Conservation (phyloP, 2,888 invertebrate genomes). For the Catocala nupta region DNA sequence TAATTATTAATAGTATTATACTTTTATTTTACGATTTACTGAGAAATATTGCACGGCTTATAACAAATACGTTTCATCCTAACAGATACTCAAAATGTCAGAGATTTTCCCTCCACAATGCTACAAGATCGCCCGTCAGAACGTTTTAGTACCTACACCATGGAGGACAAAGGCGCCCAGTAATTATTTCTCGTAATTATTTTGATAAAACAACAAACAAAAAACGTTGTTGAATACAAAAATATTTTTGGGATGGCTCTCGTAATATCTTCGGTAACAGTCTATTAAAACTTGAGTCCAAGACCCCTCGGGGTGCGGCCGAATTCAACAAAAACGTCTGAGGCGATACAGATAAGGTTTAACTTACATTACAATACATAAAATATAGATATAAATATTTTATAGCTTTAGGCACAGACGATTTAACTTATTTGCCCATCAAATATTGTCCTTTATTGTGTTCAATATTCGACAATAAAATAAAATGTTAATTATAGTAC, state of each 20-base stretch:
- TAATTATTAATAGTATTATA: too few species aligned
- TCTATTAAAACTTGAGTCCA: conserved; percentile 42
- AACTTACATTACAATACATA: conserved; percentile 26
- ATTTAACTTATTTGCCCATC: background rate
- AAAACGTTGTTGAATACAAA: conserved; percentile 19
- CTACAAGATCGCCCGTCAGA: conserved; percentile 2
- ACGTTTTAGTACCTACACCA: background rate
- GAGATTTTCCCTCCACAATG: background rate
- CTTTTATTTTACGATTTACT: too few species aligned
- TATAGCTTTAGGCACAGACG: conserved; percentile 6
- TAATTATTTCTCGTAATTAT: conserved; percentile 25
- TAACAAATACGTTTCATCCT: too few species aligned
- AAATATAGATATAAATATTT: conserved; percentile 13
- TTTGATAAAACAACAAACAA: conserved; percentile 29
- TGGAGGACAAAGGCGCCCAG: conserved; percentile 3
- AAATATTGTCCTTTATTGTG: background rate
- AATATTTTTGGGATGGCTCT: conserved; percentile 9
- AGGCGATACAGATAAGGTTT: conserved; percentile 41
- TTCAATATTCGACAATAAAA: background rate
- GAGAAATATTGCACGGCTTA: too few species aligned
- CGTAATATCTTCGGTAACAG: conserved; percentile 29
- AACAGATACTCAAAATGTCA: too few species aligned
- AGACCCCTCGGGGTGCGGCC: conserved; percentile 26
- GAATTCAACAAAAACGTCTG: conserved; percentile 35
- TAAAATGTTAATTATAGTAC: conserved; percentile 2